Evolutionary conservation across 2,113 vertebrate species (phyloP), one percentile per base, ranked within the genome.

Genomic region (Onychostoma macrolepis): DNA sequence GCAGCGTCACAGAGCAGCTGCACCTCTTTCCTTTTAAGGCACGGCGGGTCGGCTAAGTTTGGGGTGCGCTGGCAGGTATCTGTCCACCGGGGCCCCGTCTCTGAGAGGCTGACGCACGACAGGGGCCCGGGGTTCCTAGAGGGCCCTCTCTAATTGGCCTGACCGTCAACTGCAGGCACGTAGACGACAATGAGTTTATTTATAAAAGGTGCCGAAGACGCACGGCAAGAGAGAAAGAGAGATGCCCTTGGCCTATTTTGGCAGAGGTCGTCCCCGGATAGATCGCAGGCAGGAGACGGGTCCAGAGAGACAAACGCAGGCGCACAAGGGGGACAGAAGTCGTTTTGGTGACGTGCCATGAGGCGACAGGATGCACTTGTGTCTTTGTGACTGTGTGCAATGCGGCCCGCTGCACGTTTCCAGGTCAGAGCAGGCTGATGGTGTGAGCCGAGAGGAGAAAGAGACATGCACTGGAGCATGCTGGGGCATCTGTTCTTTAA

Each of bases 231-330:
- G 63, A 41, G 63, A 69, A 41, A 43, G 63, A 81, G n/a, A 84
- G 72, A 36, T 67, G 76, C 86, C 86, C 87, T 87, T 87, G 86
- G 83, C 86, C 83, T 80, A 83, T 77, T 74, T 89, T 53, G 77
- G 43, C 63, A 86, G 86, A 86, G 83, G 86, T 85, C 79, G n/a
- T 85, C 83, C 79, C 86, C 30, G 38, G 72, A 85, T 85, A 85
- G 78, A 84, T 41, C 43, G 4, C 63, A 83, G 33, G 56, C 48
- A 50, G 41, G 58, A 77, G 65, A 58, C 12, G 24, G 4, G 41
- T 81, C 30, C 30, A 33, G 67, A 85, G 79, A 83, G 53, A 71
- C n/a, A 8, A 77, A 76, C 19, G 36, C 63, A 17, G 15, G 48
- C 48, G 48, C 48, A 50, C 48, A n/a, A 61, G 10, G 56, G 43